Conservation (phyloP, 2,888 invertebrate genomes). For the Caenorhabditis doughertyi region DNA sequence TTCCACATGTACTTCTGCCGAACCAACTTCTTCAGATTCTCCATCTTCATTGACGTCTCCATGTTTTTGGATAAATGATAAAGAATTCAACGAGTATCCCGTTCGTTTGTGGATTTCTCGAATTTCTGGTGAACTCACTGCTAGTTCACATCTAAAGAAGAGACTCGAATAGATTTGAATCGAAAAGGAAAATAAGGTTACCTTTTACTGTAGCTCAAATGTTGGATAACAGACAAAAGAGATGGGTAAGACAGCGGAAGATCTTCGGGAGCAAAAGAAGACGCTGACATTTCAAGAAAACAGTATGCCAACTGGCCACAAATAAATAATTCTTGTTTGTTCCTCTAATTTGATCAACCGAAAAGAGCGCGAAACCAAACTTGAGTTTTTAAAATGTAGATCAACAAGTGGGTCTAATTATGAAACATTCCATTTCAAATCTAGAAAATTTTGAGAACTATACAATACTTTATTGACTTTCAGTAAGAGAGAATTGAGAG, state of each 20-base stretch:
- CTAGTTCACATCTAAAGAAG: neutral
- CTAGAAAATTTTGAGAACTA: neutral
- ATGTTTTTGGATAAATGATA: neutral
- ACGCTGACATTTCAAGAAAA: no score
- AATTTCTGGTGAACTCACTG: neutral
- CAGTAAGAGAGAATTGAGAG: neutral
- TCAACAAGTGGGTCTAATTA: no score
- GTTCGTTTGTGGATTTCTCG: neutral
- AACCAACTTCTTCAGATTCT: constrained; percentile 23
- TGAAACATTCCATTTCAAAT: no score
- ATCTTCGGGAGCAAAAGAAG: neutral
- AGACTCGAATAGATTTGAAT: neutral
- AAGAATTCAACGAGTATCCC: neutral
- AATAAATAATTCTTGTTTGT: no score
- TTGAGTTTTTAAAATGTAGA: no score
- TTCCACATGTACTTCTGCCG: constrained; percentile 5
- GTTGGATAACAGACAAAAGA: neutral
- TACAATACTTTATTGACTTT: neutral
- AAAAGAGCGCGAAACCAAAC: no score
- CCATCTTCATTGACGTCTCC: constrained; percentile 1
- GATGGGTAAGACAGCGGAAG: neutral
- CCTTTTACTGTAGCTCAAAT: constrained; percentile 17
- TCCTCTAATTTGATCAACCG: no score
- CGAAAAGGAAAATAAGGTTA: neutral
- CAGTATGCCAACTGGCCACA: no score